These are phyloP conservation scores for Dendroctonus valens DNA, from an alignment of 1,140 invertebrate genomes.

Conservation along the genomic window DNA sequence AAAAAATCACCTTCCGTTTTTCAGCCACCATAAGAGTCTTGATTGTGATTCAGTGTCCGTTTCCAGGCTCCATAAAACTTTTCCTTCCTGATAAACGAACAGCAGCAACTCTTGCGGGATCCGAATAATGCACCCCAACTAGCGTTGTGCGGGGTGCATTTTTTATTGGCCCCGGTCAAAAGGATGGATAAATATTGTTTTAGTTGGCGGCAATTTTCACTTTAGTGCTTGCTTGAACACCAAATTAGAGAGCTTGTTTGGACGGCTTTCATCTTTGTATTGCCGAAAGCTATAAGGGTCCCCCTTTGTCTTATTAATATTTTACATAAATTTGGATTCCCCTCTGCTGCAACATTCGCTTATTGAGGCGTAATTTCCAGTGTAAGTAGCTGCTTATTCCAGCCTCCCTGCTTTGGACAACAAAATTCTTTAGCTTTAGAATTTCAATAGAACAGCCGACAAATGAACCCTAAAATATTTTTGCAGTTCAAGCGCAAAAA, in stretches of 20 bases:
- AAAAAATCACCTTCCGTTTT: conserved; percentile 18
- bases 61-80: conserved; percentile 26
- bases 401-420: neutral
- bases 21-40: conserved; percentile 11
- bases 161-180: conserved; percentile 43
- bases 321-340: conserved; percentile 24
- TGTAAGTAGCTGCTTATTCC: conserved; percentile 14
- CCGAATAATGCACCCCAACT: conserved; percentile 42
- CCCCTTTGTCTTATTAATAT: conserved; percentile 31
- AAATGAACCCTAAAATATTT: neutral
- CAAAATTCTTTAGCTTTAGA: neutral
- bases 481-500: neutral
- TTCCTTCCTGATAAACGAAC: conserved; percentile 24
- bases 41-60: conserved; percentile 27
- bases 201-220: conserved; percentile 46
- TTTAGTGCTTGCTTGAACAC: conserved; percentile 42
- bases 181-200: conserved; percentile 48
- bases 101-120: conserved; percentile 21
- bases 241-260: conserved; percentile 25
- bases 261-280: conserved; percentile 24
- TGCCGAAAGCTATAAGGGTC: conserved; percentile 15
- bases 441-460: neutral
- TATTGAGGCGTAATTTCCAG: conserved; percentile 3
- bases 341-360: conserved; percentile 6
- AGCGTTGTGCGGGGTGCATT: conserved; percentile 42